Evolutionary conservation across 2,888 invertebrate genomes (phyloP), one percentile per base, ranked within the genome.

Genomic region (Ommatoiulus sabulosus): DNA sequence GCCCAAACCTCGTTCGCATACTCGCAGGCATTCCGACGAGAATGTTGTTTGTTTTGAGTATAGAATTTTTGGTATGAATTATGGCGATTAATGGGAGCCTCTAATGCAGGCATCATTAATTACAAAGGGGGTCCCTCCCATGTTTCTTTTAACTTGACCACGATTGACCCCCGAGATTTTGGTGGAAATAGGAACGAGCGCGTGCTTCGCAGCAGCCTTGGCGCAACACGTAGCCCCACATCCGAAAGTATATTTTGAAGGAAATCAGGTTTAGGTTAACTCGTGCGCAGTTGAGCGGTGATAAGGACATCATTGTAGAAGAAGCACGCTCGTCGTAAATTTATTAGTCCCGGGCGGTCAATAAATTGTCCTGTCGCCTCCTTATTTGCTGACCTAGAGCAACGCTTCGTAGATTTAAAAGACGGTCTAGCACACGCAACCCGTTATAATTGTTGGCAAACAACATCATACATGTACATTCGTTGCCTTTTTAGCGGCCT

Each of bases 361-460:
- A 72, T 72, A 72, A 72, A 72, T 72, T 72, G 72, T 72, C 24
- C 72, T 72, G 72, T 72, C 72, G 24, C 72, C 72, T 72, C 72
- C 72, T 72, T 72, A 72, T 72, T 72, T 72, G 72, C 72, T 72
- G 72, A 72, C 72, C 72, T 72, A 72, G 72, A 72, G 72, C 72
- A 72, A 72, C 72, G 24, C 72, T 72, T 72, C 72, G 24, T 72
- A 24, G 12, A 72, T 72, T 72, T 72, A 24, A 72, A 24, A 72
- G 72, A 72, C 72, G 72, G 72, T 72, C 72, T 72, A 24, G n/a
- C 35, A 72, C 72, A 72, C 24, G 12, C 72, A 24, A 72, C 24
- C 72, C 24, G 10, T 24, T 24, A 72, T 24, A 24, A 24, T 35
- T 72, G 72, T 72, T 24, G 24, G 24, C 72, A 72, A 72, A 72